Percentiles rank a stretch among this genome's conserved stretches.
Conservation (phyloP, 2,113 vertebrate genomes). For the Gopherus evgoodei region DNA sequence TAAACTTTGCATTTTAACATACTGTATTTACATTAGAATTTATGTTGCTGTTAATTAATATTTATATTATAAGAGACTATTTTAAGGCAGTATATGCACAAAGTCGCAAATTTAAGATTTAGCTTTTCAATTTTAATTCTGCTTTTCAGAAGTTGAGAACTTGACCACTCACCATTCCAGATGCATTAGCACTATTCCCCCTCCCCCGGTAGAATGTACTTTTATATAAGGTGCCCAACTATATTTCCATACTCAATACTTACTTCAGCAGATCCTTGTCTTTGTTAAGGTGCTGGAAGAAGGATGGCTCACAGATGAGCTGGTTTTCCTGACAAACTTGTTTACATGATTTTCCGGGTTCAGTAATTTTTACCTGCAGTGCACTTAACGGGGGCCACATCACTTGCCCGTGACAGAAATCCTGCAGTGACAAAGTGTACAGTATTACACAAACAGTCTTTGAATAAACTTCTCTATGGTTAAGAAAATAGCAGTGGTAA, state of each 20-base stretch:
- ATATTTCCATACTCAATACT: not conserved
- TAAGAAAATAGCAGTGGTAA: not conserved
- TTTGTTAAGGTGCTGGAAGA: conserved; percentile 99
- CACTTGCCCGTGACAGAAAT: conserved; percentile 98
- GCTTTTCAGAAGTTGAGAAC: not conserved
- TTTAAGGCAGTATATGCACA: not conserved
- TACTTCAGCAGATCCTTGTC: conserved; percentile 92
- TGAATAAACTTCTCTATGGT: not conserved
- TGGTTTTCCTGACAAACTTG: conserved; percentile 97
- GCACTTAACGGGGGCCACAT: conserved; percentile 97
- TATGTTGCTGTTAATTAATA: not conserved
- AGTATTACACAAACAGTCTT: not conserved
- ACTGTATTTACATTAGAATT: not conserved
- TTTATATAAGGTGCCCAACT: not conserved
- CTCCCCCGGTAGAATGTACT: not conserved
- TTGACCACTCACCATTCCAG: not conserved
- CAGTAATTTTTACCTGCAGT: conserved; percentile 92
- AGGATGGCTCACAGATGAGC: conserved; percentile 97
- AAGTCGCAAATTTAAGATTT: not conserved
- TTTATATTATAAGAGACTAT: not conserved
- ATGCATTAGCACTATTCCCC: not conserved
- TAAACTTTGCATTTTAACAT: not conserved
- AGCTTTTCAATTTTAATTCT: not conserved
- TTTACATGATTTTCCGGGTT: conserved; percentile 92
- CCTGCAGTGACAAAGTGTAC: conserved; percentile 77